A percentile compares a stretch with the other conserved stretches of the same genome.
These are phyloP conservation scores for Mimas tiliae DNA, from an alignment of 2,888 invertebrate genomes.

Conservation along the genomic window DNA sequence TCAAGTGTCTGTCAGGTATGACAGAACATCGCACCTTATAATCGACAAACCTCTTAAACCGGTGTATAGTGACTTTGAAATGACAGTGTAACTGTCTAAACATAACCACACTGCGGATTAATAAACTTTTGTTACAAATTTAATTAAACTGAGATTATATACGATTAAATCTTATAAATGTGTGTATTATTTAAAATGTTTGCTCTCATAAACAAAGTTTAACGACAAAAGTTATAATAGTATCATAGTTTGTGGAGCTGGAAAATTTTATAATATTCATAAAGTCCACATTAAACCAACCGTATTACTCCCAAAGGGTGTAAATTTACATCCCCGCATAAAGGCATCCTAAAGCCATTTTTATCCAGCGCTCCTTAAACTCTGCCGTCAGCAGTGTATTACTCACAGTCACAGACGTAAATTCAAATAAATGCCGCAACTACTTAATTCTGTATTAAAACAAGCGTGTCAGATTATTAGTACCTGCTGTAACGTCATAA, in stretches of 20 bases:
- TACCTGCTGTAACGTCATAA: too few species aligned
- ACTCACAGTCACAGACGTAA: not conserved
- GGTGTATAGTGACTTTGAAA: not conserved
- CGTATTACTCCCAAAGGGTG: not conserved
- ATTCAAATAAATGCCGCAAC: too few species aligned
- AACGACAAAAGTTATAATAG: constrained; percentile 1
- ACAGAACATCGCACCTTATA: not conserved
- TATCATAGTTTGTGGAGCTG: not conserved
- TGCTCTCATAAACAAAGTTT: not conserved
- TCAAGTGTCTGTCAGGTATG: too few species aligned
- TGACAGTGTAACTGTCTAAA: not conserved
- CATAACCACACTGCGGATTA: not conserved
- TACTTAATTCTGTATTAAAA: too few species aligned
- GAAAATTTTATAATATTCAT: constrained; percentile 17
- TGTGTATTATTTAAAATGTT: not conserved
- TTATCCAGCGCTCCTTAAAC: constrained; percentile 5
- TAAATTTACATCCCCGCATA: constrained; percentile 24
- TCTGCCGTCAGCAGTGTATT: constrained; percentile 6
- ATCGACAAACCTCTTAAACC: not conserved
- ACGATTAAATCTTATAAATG: not conserved
- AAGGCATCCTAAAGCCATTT: constrained; percentile 24
- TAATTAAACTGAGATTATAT: not conserved
- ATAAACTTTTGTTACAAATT: not conserved
- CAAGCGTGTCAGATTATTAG: too few species aligned
- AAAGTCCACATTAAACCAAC: constrained; percentile 1